Base-by-base conservation (phyloP, 2,113 vertebrate species). In the Varanus komodoensis region DNA sequence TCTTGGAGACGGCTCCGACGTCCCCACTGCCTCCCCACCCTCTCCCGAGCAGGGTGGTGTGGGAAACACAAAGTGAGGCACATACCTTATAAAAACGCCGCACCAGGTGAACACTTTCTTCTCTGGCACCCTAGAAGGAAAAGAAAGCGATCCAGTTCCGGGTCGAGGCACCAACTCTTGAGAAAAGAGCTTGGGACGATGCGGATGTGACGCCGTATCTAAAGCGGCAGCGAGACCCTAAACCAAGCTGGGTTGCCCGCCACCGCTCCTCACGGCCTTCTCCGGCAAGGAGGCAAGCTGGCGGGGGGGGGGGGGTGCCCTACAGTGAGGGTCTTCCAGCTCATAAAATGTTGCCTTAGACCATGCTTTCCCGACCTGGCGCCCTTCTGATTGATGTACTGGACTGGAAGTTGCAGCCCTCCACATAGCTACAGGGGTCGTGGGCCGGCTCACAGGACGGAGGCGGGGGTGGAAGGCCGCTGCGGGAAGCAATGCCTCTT, bases 71-170 rank as follows among this genome's bases (percentile, higher is more conserved):
- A 7, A 27, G 34, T 6, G 8, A 23, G 34, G 15, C 61, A 1
- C 93, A 44, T 95, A 98, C 99, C 98, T 99, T 99, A 94, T 99
- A 99, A 94, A 99, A 99, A 75, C 98, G 96, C 29, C 99, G 97
- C 0, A 99, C 96, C 11, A 99, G 97, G 94, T 99, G 98, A 87
- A 99, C 97, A 32, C 99, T 99, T 95, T 99, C 99, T 94, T 99
- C 99, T 95, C 98, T 98, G 0, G 98, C 99, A 9, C 99, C 99
- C 99, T 99, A 95, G 88, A 84, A 75, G 91, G 89, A 7, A 80
- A 89, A 78, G 9, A 27, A 90, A 74, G 82, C 3, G 1, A 3
- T 23, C 87, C 50, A 86, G 79, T 17, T 29, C 15, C 3, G 1
- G 0, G 75, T 93, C 90, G 57, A 89, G 67, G 3, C 15, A 91